Evolutionary conservation across 2,797 vertebrate genomes (phyloP), one percentile per base, ranked within the genome.

Genomic region (Phylloscopus collybita): DNA sequence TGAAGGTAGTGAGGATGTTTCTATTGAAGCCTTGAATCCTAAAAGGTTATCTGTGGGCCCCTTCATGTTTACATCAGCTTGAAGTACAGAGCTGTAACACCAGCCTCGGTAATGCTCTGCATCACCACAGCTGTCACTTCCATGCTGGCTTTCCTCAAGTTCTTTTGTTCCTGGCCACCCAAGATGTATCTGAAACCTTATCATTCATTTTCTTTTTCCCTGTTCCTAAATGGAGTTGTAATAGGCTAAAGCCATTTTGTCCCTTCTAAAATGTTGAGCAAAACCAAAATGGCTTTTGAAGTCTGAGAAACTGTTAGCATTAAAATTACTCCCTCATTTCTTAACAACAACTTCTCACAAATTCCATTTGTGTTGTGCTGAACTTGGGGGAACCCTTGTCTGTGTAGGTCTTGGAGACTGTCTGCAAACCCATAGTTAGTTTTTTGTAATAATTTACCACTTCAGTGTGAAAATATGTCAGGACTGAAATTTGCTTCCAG

Each of bases 151-250:
- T 94, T 59, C 71, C 60, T 84, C 71, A 70, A 22, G 22, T 78
- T 67, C 53, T 91, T 60, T 42, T 83, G 27, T 69, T 87, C n/a
- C 72, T 75, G 94, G 65, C 89, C 92, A 88, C 86, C 79, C 91
- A 91, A 86, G 81, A 80, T 80, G 65, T 61, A 54, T 88, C 91
- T 83, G 72, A 92, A 93, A 87, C 79, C 20, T 94, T 94, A 80
- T 80, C 7, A 51, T 67, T 80, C 1, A 8, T 89, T 94, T 87
- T 80, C 53, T 87, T 93, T 82, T 57, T 21, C 53, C 61, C 27
- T 56, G 5, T 40, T 85, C 53, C 71, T 85, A 80, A 82, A 76
- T 4, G 3, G 29, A 82, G 56, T 49, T 66, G n/a, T 60, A 84
- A 50, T 51, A 62, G 27, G 47, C 30, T 86, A 70, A 92, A 79